Evolutionary conservation across 2,797 vertebrate species (phyloP).

Genomic region (Darevskia mixta): DNA sequence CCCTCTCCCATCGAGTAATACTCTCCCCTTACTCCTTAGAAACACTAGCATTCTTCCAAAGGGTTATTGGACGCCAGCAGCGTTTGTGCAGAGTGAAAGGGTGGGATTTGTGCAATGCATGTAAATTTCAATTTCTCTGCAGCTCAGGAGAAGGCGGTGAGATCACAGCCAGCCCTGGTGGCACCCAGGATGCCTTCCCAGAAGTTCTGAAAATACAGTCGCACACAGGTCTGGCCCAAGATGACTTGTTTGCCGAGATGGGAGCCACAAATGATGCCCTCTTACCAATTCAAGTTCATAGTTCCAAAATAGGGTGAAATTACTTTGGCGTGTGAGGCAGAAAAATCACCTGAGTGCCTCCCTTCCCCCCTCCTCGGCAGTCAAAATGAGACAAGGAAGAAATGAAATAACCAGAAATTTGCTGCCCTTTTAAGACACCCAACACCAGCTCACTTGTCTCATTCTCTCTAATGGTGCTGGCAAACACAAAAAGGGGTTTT

Average conservation of each 20-base stretch:
- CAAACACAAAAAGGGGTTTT: not conserved
- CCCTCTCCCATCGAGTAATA: no score
- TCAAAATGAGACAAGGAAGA: no score
- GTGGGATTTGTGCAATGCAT: no score
- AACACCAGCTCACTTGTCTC: no score
- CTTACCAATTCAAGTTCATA: not conserved
- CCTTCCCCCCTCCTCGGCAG: no score
- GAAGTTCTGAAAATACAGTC: not conserved
- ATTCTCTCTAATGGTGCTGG: not conserved
- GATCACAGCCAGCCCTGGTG: not conserved
- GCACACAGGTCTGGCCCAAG: not conserved
- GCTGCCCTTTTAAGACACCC: no score
- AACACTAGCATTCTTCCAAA: not conserved
- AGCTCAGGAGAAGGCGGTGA: no score
- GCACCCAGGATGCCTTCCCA: not conserved
- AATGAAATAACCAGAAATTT: no score
- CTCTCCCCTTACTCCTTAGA: not conserved
- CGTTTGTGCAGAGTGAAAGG: not conserved
- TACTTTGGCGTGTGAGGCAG: not conserved
- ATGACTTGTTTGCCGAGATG: no score
- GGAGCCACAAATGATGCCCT: not conserved
- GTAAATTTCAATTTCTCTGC: not conserved
- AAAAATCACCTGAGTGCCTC: not conserved
- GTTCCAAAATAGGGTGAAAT: not conserved
- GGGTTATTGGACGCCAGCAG: no score